A percentile compares a stretch with the other conserved stretches of the same genome.
These are phyloP conservation scores for Listronotus bonariensis DNA, from an alignment of 1,140 invertebrate genomes.

Conservation along the genomic window DNA sequence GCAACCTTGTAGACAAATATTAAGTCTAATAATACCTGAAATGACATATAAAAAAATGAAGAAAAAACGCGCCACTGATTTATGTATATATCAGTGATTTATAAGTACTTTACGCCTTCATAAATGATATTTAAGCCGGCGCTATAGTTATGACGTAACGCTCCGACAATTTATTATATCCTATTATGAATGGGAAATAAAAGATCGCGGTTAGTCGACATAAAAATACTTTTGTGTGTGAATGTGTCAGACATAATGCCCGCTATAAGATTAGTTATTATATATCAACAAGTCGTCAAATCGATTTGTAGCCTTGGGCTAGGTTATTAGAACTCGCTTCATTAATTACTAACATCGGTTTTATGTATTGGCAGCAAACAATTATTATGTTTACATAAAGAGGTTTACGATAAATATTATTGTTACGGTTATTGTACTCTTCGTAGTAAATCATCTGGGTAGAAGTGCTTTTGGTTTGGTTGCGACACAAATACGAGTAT, in stretches of 20 bases:
- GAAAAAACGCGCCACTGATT: slow-evolving; percentile 10
- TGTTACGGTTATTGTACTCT: too few relatives aligned
- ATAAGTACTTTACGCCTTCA: slow-evolving; percentile 22
- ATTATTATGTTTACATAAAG: too few relatives aligned
- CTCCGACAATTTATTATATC: slow-evolving; percentile 25
- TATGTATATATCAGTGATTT: slow-evolving; percentile 5
- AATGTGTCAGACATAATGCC: slow-evolving; percentile 12
- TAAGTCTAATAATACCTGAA: too few relatives aligned
- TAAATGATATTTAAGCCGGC: slow-evolving; percentile 26
- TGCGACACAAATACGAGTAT: too few relatives aligned
- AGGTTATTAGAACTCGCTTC: slow-evolving; percentile 21
- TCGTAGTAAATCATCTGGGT: too few relatives aligned
- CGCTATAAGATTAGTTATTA: slow-evolving; percentile 12
- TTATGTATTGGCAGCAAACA: slow-evolving; percentile 9
- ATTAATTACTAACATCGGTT: slow-evolving; percentile 19
- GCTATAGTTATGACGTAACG: slow-evolving; percentile 20
- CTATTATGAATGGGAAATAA: slow-evolving; percentile 30
- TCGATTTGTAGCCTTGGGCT: slow-evolving; percentile 13
- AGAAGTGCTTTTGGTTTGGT: too few relatives aligned
- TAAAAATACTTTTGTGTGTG: slow-evolving; percentile 27
- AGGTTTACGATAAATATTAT: too few relatives aligned
- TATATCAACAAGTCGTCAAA: slow-evolving; percentile 7
- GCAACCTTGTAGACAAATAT: too few relatives aligned
- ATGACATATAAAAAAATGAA: too few relatives aligned
- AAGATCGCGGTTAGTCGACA: slow-evolving; percentile 20